phyloP scores from a whole-genome alignment of 2,888 invertebrate genomes.

The Dichetophora obliterata region DNA sequence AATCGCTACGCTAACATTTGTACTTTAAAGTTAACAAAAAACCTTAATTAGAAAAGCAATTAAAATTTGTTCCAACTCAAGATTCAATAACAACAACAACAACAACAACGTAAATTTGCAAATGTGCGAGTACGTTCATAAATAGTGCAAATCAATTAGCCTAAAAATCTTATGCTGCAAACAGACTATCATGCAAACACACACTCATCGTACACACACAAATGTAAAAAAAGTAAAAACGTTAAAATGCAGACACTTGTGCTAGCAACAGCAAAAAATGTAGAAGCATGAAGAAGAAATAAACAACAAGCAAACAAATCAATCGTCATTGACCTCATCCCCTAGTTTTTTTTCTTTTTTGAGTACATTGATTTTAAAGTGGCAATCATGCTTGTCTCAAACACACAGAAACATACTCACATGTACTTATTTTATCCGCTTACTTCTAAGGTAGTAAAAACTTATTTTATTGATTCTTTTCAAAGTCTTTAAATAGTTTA shows the following conservation, averaged over 20 bases:
- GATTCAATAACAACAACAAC: neutral
- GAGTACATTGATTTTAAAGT: neutral
- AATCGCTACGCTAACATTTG: neutral
- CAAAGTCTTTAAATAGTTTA: too few relatives aligned
- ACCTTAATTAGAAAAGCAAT: neutral
- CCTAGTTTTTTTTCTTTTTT: neutral
- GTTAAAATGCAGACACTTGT: neutral
- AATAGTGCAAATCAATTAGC: slow-evolving; percentile 8
- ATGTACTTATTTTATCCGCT: neutral
- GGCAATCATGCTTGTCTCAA: neutral
- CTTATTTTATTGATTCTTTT: too few relatives aligned
- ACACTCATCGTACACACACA: neutral
- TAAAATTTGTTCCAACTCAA: neutral
- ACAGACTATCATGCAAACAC: neutral
- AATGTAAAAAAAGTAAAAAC: neutral
- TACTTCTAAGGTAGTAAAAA: neutral
- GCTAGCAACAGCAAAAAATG: neutral
- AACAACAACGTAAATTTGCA: neutral
- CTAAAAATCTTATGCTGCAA: neutral
- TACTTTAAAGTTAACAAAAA: neutral
- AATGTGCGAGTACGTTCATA: neutral
- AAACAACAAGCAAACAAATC: neutral
- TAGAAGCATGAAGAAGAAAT: neutral
- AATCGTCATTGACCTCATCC: slow-evolving; percentile 9
- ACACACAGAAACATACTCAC: neutral